phyloP scores from a whole-genome alignment of 1,140 invertebrate species.

The Drosophila lowei region DNA sequence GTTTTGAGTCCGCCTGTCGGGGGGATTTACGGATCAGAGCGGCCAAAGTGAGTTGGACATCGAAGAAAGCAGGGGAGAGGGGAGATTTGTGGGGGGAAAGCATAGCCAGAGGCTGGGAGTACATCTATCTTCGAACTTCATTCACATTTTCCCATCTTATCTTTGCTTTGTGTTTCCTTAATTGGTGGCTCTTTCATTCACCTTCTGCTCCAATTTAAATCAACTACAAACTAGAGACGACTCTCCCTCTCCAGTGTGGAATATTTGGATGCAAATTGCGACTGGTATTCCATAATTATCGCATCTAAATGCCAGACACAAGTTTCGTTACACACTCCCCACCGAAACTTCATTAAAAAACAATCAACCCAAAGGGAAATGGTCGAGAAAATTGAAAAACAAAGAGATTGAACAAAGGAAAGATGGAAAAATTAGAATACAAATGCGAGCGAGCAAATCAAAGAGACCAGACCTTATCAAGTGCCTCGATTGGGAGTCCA shows the following conservation, averaged over 20 bases:
- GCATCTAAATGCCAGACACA: slow-evolving; percentile 67
- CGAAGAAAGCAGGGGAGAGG: too few species aligned
- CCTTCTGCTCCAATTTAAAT: slow-evolving; percentile 49
- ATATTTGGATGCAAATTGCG: slow-evolving; percentile 40
- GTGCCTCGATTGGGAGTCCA: slow-evolving; percentile 44
- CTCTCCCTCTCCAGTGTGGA: not conserved
- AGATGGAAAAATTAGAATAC: slow-evolving; percentile 65
- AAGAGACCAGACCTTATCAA: slow-evolving; percentile 54
- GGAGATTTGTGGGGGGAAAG: too few species aligned
- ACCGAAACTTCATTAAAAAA: slow-evolving; percentile 70
- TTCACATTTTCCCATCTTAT: not conserved
- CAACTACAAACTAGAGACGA: slow-evolving; percentile 45
- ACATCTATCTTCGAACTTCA: not conserved
- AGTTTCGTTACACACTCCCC: slow-evolving; percentile 72
- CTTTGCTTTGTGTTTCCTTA: not conserved
- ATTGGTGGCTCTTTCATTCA: slow-evolving; percentile 29
- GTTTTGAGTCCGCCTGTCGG: slow-evolving; percentile 65
- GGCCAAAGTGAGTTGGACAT: slow-evolving; percentile 28
- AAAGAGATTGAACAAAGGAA: not conserved
- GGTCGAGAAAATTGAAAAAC: slow-evolving; percentile 45
- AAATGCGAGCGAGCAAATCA: slow-evolving; percentile 74
- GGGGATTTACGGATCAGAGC: slow-evolving; percentile 37
- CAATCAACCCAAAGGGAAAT: slow-evolving; percentile 51
- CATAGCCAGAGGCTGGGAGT: not conserved
- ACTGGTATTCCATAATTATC: slow-evolving; percentile 57